Conservation (phyloP, 2,797 vertebrate genomes). For the Acanthiza pusilla region DNA sequence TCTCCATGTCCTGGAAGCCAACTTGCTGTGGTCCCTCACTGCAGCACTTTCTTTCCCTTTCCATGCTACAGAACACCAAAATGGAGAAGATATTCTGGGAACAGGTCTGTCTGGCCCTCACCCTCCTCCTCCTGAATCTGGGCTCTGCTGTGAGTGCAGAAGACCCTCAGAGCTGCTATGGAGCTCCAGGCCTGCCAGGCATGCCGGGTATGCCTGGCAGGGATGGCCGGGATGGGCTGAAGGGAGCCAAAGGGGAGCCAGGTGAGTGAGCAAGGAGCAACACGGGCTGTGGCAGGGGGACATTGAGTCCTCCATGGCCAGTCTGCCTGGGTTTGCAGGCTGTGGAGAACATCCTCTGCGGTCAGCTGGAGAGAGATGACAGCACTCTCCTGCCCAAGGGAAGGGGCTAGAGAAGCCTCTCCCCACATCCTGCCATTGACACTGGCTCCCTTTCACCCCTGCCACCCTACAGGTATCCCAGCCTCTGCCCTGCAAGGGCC, state of each 20-base stretch:
- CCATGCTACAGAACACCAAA: background rate
- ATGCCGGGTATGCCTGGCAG: constrained; percentile 68
- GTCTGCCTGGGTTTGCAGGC: background rate
- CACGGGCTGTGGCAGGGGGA: fast-evolving
- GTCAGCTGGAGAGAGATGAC: background rate
- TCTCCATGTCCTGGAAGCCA: background rate
- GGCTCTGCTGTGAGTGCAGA: background rate
- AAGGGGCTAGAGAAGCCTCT: background rate
- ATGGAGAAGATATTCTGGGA: constrained; percentile 8
- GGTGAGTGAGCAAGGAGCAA: constrained; percentile 67
- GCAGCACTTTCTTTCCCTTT: background rate
- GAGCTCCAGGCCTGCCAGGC: constrained; percentile 79
- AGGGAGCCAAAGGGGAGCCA: constrained; percentile 79
- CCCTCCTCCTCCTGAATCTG: constrained; percentile 44
- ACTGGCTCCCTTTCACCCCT: background rate
- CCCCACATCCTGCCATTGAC: background rate
- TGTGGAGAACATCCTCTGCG: background rate
- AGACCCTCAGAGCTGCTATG: constrained; percentile 30
- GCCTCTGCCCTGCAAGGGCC: background rate
- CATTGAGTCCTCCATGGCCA: fast-evolving
- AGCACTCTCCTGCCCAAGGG: background rate
- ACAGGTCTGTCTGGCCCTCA: background rate
- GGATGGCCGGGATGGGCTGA: constrained; percentile 80
- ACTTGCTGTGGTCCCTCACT: background rate
- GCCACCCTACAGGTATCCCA: constrained; percentile 62